Evolutionary conservation across 2,888 invertebrate species (phyloP).

Genomic region (Ectemnius lituratus): DNA sequence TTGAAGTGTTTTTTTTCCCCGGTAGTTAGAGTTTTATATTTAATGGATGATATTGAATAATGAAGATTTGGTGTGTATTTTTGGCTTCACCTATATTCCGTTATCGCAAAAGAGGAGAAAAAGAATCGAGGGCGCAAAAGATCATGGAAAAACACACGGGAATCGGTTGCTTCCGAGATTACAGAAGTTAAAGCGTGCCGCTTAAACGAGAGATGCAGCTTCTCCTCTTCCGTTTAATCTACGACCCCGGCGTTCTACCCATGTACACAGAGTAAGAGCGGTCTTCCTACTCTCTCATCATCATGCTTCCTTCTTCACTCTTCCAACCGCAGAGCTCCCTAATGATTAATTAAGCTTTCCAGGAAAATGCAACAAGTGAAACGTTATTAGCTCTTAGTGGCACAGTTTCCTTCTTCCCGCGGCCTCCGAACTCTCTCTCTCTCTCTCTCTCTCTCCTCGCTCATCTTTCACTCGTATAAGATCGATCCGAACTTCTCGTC

Average conservation of each 20-base stretch:
- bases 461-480: background rate
- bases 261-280: too few species aligned
- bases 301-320: background rate
- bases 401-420: conserved; percentile 64
- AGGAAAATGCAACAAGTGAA: conserved; percentile 73
- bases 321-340: conserved; percentile 23
- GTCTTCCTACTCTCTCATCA: conserved; percentile 1
- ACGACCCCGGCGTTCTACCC: background rate
- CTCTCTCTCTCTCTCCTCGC: background rate
- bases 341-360: conserved; percentile 75
- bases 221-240: conserved; percentile 2
- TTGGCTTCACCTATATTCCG: background rate
- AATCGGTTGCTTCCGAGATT: background rate
- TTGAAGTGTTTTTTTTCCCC: too few species aligned
- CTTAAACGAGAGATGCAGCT: background rate
- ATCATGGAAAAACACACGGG: background rate
- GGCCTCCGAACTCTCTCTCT: conserved; percentile 34
- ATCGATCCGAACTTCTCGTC: too few species aligned
- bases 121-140: background rate
- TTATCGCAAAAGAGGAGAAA: background rate
- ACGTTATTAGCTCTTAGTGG: conserved; percentile 72
- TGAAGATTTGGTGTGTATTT: background rate
- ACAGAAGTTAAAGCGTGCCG: conserved; percentile 2
- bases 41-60: background rate
- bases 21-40: background rate